A percentile compares a stretch with the other conserved stretches of the same genome.
Evolutionary conservation across 2,888 invertebrate species (phyloP).

Genomic region (Stenodema calcarata): DNA sequence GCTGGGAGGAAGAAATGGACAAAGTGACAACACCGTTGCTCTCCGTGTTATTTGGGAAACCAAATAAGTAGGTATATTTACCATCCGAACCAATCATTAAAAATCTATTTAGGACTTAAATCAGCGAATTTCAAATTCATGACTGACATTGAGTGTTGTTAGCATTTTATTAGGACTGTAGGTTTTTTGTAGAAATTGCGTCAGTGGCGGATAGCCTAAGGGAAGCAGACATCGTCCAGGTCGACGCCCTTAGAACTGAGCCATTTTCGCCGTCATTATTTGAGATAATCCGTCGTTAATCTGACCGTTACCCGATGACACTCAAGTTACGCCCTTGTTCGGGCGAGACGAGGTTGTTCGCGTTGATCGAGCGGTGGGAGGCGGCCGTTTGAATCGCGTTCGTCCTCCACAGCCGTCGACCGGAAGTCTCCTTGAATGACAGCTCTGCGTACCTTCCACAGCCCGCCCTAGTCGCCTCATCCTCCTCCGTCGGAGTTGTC

Average conservation of each 20-base stretch:
- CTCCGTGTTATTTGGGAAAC: too few species aligned
- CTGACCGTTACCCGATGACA: background rate
- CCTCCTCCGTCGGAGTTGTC: background rate
- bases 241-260: background rate
- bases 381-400: background rate
- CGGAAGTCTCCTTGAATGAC: constrained; percentile 37
- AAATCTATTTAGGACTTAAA: too few species aligned
- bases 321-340: background rate
- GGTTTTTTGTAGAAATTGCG: too few species aligned
- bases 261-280: background rate
- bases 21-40: too few species aligned
- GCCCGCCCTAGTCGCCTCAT: background rate
- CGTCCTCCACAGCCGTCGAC: background rate
- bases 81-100: too few species aligned
- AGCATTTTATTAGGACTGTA: too few species aligned
- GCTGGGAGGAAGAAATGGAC: too few species aligned
- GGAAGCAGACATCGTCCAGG: background rate
- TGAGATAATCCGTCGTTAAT: background rate
- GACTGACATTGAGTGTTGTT: too few species aligned
- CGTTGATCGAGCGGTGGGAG: constrained; percentile 3
- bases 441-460: constrained; percentile 16
- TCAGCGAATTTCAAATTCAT: too few species aligned
- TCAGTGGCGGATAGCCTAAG: too few species aligned
- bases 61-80: too few species aligned
- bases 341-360: background rate